Conservation (phyloP, 2,113 vertebrate species). For the Ramphastos sulfuratus region DNA sequence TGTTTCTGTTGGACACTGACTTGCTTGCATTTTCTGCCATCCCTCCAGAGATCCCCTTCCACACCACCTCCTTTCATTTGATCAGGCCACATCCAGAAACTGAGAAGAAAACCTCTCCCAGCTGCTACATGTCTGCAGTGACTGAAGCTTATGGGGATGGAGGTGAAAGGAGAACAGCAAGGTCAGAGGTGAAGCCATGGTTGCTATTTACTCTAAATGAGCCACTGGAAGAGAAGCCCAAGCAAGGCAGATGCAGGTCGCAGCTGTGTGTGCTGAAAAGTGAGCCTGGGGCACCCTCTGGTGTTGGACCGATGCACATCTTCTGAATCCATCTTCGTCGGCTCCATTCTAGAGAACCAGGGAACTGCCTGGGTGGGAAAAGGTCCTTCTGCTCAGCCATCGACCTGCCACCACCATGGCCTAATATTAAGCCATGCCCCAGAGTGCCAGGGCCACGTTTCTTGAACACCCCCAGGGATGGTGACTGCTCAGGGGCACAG, state of each 20-base stretch:
- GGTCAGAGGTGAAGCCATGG: neutral
- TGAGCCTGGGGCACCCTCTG: constrained; percentile 77
- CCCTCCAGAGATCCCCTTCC: neutral
- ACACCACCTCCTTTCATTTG: neutral
- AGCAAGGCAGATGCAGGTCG: neutral
- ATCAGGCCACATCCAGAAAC: neutral
- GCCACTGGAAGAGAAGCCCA: neutral
- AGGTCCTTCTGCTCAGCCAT: too few relatives aligned
- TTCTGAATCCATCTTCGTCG: neutral
- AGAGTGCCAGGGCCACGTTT: too few relatives aligned
- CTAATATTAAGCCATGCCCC: too few relatives aligned
- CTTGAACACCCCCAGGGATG: too few relatives aligned
- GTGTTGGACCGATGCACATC: constrained; percentile 24
- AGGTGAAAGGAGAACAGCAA: neutral
- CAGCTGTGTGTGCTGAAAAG: neutral
- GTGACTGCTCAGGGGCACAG: too few relatives aligned
- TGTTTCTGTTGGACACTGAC: neutral
- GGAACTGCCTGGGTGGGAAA: too few relatives aligned
- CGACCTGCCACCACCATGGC: too few relatives aligned
- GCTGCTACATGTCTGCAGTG: neutral
- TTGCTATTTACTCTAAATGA: neutral
- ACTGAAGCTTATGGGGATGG: neutral
- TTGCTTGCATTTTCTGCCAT: neutral
- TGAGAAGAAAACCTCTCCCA: neutral
- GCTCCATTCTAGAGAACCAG: neutral